Evolutionary conservation across 2,888 invertebrate genomes (phyloP), one percentile per base, ranked within the genome.

Genomic region (Sarcophaga caerulescens): DNA sequence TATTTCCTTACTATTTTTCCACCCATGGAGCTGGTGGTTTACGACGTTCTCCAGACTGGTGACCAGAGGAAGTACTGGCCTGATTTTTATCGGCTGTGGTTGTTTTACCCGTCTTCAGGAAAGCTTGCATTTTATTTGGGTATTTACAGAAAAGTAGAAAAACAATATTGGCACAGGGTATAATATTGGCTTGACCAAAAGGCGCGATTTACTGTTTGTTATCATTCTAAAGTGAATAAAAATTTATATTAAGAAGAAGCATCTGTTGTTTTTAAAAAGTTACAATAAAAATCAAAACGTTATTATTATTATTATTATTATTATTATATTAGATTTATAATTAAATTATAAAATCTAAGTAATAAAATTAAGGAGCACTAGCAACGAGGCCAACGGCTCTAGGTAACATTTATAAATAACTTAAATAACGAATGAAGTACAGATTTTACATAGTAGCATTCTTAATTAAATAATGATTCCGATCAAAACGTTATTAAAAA

Each of bases 71-170:
- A 19, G 90, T 92, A 89, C 74, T 90, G 77, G 79, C 91, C 85
- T 14, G 91, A 35, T 59, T 79, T 88, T 78, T 89, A 2, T 89
- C 90, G 17, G 47, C 44, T 6, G 63, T 68, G 6, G 89, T 84
- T 2, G 92, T 91, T 94, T 97, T 97, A 1, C 97, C 96, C 6
- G 96, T 96, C 94, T 97, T 97, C 44, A 97, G 93, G 94, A 97
- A 97, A 2, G 97, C 95, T 85, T 97, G 96, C 97, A 97, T 97
- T 89, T 87, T 94, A 23, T 66, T 66, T 35, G 10, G 35, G 10
- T 44, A 45, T 66, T 66, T 45, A 14, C 17, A 45, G 8, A 35
- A 35, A 35, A 3, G 35, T 8, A 35, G 35, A 8, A 8, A 35
- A 35, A 35, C 10, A 44, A 52, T 71, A 19, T 65, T 65, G 63